Evolutionary conservation across 2,888 invertebrate species (phyloP).

Genomic region (Oxycera nigricornis): DNA sequence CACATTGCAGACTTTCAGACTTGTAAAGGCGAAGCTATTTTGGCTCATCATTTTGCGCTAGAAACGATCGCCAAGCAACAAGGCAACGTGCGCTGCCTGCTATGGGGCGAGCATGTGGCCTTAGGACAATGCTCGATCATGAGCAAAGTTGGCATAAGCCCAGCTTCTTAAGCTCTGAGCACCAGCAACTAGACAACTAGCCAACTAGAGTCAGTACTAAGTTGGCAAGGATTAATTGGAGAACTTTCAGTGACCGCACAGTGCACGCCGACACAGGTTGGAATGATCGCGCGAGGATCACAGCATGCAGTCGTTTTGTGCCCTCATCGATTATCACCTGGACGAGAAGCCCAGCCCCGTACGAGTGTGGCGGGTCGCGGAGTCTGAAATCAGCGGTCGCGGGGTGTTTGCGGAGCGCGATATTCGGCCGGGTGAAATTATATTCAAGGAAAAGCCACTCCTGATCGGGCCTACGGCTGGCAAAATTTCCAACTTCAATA

Average conservation of each 20-base stretch:
- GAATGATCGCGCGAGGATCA: constrained; percentile 54
- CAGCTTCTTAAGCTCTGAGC: background rate
- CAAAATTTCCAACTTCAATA: constrained; percentile 63
- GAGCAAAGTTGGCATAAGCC: background rate
- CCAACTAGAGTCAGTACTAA: background rate
- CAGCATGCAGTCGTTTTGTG: constrained; percentile 33
- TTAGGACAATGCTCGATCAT: background rate
- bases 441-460: constrained; percentile 75
- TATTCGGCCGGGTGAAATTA: constrained; percentile 71
- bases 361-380: constrained; percentile 67
- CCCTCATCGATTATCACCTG: constrained; percentile 13
- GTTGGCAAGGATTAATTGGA: background rate
- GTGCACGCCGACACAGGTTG: constrained; percentile 53
- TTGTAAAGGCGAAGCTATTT: too few relatives aligned
- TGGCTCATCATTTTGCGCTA: too few relatives aligned
- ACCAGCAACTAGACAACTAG: background rate
- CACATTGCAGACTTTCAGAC: too few relatives aligned
- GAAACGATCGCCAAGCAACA: too few relatives aligned
- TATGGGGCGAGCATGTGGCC: background rate
- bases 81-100: too few relatives aligned
- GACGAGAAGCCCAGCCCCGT: background rate
- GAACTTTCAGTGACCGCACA: constrained; percentile 1
- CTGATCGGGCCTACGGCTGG: constrained; percentile 73
- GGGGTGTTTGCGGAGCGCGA: constrained; percentile 75
- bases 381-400: constrained; percentile 71